Base-by-base conservation (phyloP, 2,113 vertebrate genomes). In the Steatornis caripensis region DNA sequence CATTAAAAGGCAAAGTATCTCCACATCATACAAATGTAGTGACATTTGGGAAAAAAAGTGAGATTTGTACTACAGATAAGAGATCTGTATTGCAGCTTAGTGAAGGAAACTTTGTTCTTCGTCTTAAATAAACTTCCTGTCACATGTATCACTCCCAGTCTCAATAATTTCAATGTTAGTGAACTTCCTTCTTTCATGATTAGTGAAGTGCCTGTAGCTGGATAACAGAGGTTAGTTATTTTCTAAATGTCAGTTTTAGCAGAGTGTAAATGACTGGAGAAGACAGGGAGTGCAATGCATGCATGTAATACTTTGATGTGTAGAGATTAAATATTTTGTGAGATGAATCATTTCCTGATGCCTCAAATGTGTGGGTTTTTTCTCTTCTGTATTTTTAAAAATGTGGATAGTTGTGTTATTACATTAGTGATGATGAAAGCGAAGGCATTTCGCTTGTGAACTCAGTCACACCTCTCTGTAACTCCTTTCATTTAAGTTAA, bases 141-240 rank as follows among this genome's bases (percentile, higher is more conserved):
- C 94, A 95, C 77, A 93, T 84, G 83, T 87, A 79, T 89, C 41
- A 79, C 53, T 87, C 53, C 18, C 3, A 1, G 34, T 70, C 87
- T 92, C 91, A 82, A 61, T 80, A 71, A 85, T 91, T 95, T 91
- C 78, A 82, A 39, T 92, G 77, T 84, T 79, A 48, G 62, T 79
- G 49, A 87, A 89, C 77, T 87, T 95, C 79, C 83, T 95, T 89
- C 94, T 97, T 93, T 97, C 94, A 89, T 95, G 91, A 96, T 90
- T 92, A 92, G 95, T 72, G 74, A 94, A 92, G 90, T 91, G 84
- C 54, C 57, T 92, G 70, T 95, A 76, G 72, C 77, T 87, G 84
- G 57, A 30, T 94, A 95, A 92, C 84, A 94, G 82, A 89, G 74
- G 57, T 72, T 95, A 57, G 69, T 92, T 95, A 92, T 96, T 95